Evolutionary conservation across 2,113 vertebrate genomes (phyloP).

Genomic region (Naja naja): DNA sequence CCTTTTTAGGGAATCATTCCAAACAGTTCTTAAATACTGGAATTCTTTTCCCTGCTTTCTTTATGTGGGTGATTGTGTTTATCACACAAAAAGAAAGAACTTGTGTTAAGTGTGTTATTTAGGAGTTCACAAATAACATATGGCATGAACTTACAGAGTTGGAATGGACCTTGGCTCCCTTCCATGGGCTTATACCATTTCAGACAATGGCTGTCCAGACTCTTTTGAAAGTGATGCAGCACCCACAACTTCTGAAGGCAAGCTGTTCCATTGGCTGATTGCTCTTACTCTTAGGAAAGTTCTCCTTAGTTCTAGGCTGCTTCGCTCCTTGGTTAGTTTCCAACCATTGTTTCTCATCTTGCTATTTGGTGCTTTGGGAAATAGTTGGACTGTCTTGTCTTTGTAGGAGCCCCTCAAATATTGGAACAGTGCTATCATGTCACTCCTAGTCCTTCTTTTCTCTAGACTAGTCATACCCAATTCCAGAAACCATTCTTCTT

Average conservation of each 20-base stretch:
- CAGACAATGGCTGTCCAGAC: background rate
- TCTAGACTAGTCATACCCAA: background rate
- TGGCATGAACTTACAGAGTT: background rate
- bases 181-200: background rate
- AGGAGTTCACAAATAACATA: background rate
- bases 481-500: background rate
- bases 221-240: background rate
- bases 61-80: background rate
- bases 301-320: background rate
- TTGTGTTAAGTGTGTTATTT: background rate
- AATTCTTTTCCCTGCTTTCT: background rate
- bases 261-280: background rate
- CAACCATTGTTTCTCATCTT: background rate
- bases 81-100: background rate
- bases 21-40: background rate
- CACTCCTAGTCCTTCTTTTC: background rate
- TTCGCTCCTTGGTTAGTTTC: background rate
- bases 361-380: background rate
- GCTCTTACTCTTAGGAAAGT: background rate
- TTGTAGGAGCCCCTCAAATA: background rate
- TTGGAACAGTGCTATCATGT: background rate
- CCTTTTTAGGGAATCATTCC: background rate
- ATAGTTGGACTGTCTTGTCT: background rate
- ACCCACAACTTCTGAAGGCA: background rate
- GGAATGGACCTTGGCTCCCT: too few relatives aligned